These are phyloP conservation scores for Phymatocera aterrima DNA, from an alignment of 2,888 invertebrate species.

Conservation along the genomic window DNA sequence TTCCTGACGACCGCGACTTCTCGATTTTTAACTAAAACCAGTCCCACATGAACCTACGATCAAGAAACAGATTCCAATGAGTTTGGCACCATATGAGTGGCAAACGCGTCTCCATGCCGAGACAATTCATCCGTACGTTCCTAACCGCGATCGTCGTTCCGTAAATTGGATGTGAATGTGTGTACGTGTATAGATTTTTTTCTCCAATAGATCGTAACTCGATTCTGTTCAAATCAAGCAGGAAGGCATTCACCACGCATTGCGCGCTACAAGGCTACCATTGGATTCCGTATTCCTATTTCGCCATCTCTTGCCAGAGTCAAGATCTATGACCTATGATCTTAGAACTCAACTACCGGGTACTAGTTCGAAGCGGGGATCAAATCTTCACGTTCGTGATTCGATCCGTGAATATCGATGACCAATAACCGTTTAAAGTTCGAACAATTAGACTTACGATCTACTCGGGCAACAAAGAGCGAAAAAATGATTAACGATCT, in stretches of 20 bases:
- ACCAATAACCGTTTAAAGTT: neutral
- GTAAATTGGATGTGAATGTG: neutral
- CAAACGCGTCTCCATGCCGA: too few relatives aligned
- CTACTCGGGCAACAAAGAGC: neutral
- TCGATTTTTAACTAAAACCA: slow-evolving; percentile 19
- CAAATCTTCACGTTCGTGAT: slow-evolving; percentile 20
- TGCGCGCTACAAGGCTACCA: slow-evolving; percentile 6
- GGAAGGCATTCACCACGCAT: neutral
- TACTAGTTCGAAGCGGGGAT: neutral
- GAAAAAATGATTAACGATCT: neutral
- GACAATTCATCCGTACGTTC: neutral
- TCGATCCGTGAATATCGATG: neutral
- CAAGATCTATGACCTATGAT: slow-evolving; percentile 34
- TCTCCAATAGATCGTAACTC: neutral
- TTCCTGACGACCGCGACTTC: slow-evolving; percentile 7
- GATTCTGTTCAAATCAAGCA: neutral
- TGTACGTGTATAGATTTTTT: neutral
- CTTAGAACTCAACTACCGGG: slow-evolving; percentile 33
- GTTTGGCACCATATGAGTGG: too few relatives aligned
- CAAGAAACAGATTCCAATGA: neutral
- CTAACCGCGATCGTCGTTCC: neutral
- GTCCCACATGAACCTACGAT: neutral
- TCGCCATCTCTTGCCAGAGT: neutral
- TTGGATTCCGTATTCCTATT: neutral
- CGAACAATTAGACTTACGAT: neutral